phyloP scores from a whole-genome alignment of 2,797 vertebrate genomes.

The Euthynnus affinis region DNA sequence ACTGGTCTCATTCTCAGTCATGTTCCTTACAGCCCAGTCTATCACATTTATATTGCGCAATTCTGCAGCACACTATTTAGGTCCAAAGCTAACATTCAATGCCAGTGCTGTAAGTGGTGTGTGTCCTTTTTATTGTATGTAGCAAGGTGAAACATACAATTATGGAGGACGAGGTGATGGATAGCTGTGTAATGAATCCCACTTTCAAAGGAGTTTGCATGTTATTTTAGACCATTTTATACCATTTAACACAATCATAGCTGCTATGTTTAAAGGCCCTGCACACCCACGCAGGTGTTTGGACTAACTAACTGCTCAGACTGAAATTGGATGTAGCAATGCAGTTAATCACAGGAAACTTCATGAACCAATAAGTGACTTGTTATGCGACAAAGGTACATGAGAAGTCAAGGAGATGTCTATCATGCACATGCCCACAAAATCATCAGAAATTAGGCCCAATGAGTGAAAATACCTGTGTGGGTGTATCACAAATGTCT shows the following conservation, averaged over 20 bases:
- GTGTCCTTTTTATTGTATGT: background rate
- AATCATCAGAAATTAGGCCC: no score
- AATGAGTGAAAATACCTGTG: no score
- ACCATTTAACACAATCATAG: background rate
- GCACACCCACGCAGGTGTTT: no score
- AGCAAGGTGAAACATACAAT: background rate
- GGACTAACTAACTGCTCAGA: no score
- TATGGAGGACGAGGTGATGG: background rate
- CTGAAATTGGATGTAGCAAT: no score
- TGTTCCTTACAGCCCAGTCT: background rate
- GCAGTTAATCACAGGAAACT: no score
- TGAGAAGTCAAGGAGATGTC: no score
- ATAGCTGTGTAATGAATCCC: background rate
- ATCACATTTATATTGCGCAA: background rate
- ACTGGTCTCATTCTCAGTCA: background rate
- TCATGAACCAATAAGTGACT: no score
- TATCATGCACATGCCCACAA: no score
- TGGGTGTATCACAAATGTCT: no score
- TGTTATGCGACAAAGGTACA: no score
- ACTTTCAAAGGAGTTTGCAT: background rate
- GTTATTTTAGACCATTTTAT: background rate
- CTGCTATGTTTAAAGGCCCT: background rate
- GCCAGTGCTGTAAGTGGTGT: background rate
- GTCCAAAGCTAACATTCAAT: background rate
- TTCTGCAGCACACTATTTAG: background rate